Evolutionary conservation across 2,797 vertebrate genomes (phyloP).

Genomic region (Falco rusticolus): DNA sequence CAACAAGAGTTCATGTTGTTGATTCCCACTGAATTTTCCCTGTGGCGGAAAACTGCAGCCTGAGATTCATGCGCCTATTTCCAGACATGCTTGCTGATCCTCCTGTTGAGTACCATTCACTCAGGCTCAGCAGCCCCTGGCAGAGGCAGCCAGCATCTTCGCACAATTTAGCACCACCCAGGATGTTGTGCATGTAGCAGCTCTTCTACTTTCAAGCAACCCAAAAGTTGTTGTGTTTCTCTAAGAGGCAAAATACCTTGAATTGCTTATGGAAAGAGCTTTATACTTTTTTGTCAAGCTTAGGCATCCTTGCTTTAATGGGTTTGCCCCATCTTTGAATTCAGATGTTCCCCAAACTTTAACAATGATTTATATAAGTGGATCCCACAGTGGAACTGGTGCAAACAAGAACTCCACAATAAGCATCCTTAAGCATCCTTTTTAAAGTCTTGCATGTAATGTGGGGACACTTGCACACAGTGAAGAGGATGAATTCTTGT

Average conservation of each 20-base stretch:
- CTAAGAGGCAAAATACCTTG: neutral
- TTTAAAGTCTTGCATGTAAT: slow-evolving; percentile 51
- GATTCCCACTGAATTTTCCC: neutral
- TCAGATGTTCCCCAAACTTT: neutral
- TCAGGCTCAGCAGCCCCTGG: neutral
- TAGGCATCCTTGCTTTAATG: neutral
- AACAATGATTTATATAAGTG: neutral
- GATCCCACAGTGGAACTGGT: neutral
- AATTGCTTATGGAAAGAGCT: neutral
- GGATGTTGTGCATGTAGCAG: neutral
- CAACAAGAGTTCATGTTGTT: neutral
- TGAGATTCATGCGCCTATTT: neutral
- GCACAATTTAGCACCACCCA: neutral
- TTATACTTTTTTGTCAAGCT: neutral
- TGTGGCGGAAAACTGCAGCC: neutral
- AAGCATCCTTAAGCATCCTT: neutral
- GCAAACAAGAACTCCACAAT: slow-evolving; percentile 48
- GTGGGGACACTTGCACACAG: neutral
- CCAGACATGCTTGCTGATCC: neutral
- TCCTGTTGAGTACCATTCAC: neutral
- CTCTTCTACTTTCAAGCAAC: neutral
- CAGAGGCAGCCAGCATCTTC: neutral
- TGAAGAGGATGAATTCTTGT: slow-evolving; percentile 18
- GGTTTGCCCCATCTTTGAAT: neutral
- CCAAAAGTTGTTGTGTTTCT: neutral